Percentiles rank a stretch among this genome's conserved stretches.
phyloP scores from a whole-genome alignment of 2,888 invertebrate genomes.

The Griposia aprilina region DNA sequence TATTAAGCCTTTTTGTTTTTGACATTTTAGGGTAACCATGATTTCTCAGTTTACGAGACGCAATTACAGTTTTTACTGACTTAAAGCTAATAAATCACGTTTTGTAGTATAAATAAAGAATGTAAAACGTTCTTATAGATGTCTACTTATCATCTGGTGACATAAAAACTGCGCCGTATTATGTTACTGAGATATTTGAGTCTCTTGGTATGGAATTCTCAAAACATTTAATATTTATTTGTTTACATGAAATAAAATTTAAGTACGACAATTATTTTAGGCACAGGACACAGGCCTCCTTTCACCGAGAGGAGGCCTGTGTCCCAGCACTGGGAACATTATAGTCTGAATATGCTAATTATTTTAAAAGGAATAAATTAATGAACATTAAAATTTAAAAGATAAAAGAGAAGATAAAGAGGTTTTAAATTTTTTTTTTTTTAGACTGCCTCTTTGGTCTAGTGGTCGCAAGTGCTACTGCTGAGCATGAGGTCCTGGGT shows the following conservation, averaged over 20 bases:
- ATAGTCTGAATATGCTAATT: neutral
- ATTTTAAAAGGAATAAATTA: constrained; percentile 15
- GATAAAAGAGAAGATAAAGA: too few relatives aligned
- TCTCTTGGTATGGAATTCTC: constrained; percentile 59
- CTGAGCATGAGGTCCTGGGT: too few relatives aligned
- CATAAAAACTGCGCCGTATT: constrained; percentile 73
- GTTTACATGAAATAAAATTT: constrained; percentile 43
- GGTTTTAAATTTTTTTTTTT: too few relatives aligned
- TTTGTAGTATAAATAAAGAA: constrained; percentile 68
- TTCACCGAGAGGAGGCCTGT: too few relatives aligned
- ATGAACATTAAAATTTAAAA: constrained; percentile 28
- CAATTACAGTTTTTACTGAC: constrained; percentile 46
- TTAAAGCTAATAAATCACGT: constrained; percentile 57
- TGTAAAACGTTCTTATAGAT: constrained; percentile 72
- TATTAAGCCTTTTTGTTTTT: neutral
- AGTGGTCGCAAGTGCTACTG: too few relatives aligned
- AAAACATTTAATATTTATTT: constrained; percentile 58
- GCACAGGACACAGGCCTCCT: too few relatives aligned
- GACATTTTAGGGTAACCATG: constrained; percentile 45
- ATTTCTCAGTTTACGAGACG: constrained; percentile 35
- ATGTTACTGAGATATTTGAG: constrained; percentile 69
- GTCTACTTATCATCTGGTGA: constrained; percentile 75
- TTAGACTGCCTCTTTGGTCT: too few relatives aligned
- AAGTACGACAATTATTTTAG: constrained; percentile 16
- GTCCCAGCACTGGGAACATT: too few relatives aligned